Percentiles rank a stretch among this genome's conserved stretches.
Evolutionary conservation across 2,888 invertebrate species (phyloP).

Genomic region (Mellilla xanthometata): DNA sequence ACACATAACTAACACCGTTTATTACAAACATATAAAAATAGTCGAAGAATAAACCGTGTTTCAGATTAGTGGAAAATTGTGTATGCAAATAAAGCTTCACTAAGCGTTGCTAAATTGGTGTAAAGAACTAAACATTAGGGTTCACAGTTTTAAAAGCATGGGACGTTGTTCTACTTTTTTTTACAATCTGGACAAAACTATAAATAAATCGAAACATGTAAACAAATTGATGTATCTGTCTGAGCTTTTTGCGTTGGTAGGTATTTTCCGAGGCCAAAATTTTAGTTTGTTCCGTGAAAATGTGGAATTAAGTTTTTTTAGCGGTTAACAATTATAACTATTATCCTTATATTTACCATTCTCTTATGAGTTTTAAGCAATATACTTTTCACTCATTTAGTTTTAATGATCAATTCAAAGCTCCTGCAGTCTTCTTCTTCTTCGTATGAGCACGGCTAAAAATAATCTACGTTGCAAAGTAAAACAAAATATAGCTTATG

Average conservation of each 20-base stretch:
- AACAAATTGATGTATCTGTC: constrained; percentile 25
- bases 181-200: constrained; percentile 22
- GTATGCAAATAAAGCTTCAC: constrained; percentile 1
- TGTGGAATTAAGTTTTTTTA: constrained; percentile 1
- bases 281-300: constrained; percentile 2
- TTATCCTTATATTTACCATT: too few species aligned
- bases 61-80: constrained; percentile 1
- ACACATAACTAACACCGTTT: too few species aligned
- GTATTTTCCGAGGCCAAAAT: constrained; percentile 13
- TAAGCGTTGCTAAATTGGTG: background rate
- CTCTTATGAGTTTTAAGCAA: too few species aligned
- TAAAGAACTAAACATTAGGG: background rate
- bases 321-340: too few species aligned
- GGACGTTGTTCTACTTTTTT: constrained; percentile 22
- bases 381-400: too few species aligned
- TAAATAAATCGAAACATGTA: constrained; percentile 23
- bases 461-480: too few species aligned
- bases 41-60: constrained; percentile 17
- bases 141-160: background rate
- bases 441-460: too few species aligned
- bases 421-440: too few species aligned
- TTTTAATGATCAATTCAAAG: too few species aligned
- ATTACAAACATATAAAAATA: too few species aligned
- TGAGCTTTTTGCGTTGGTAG: constrained; percentile 15
- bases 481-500: too few species aligned